Evolutionary conservation across 2,113 vertebrate genomes (phyloP), one percentile per base, ranked within the genome.

Genomic region (Dendrocopos noguchii): DNA sequence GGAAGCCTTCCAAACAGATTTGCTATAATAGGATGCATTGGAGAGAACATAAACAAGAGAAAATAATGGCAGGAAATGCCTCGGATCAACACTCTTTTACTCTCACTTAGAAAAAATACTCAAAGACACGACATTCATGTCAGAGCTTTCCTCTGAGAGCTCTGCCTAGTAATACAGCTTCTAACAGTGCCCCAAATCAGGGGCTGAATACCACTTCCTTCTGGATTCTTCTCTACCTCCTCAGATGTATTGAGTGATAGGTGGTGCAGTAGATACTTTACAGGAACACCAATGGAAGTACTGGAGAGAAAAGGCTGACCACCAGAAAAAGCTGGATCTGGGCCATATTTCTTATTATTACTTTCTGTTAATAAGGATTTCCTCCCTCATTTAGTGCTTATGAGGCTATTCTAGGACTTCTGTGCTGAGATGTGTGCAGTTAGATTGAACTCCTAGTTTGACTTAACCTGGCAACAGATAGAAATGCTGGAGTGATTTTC

Each of bases 31-130:
- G 91, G 82, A 87, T 95, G 57, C 84, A 75, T 65, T 80, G 65
- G 82, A 75, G 85, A 83, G 85, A 94, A 72, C 79, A 82, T 82
- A 92, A 95, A 92, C 87, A 85, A 31, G 24, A 86, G 93, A 65
- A 94, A 94, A 94, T 96, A 94, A 94, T 94, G 87, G 47, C 90
- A 93, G 91, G 82, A 96, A 96, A 90, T 95, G 86, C 52, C 84
- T 82, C 66, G 53, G 80, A 61, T 82, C 72, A 93, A 77, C 77
- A 79, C 52, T 75, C 76, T 84, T 65, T 44, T 78, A 65, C 84
- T 96, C 78, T 90, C 27, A 12, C 78, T 85, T 80, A 84, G 84
- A 80, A 91, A 85, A 93, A 89, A 72, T 67, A 92, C 63, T 91
- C 47, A 46, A 27, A 88, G 82, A 65, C 72, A 50, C 4, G 9